Conservation (phyloP, 2,797 vertebrate genomes). For the Amblyopsis hoosieri region DNA sequence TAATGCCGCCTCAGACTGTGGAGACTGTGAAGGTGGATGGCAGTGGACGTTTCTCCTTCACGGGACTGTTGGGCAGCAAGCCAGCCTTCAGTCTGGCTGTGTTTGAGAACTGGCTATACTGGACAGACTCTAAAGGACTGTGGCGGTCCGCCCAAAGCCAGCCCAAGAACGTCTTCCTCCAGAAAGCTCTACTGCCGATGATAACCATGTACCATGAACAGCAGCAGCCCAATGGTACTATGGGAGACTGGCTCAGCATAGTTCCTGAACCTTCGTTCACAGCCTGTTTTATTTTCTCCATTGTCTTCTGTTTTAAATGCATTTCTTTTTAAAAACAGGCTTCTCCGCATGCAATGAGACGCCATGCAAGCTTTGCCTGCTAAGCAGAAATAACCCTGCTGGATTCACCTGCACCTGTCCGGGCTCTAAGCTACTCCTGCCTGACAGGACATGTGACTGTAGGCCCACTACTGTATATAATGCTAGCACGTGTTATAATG, state of each 20-base stretch:
- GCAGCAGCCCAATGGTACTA: constrained; percentile 82
- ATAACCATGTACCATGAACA: constrained; percentile 77
- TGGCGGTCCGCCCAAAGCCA: constrained; percentile 64
- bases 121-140: constrained; percentile 78
- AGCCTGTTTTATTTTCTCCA: neutral
- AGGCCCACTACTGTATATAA: constrained; percentile 41
- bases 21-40: constrained; percentile 85
- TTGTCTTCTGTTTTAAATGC: neutral
- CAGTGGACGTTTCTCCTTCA: constrained; percentile 77
- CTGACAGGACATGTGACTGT: constrained; percentile 82
- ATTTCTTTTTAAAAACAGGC: constrained; percentile 36
- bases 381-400: constrained; percentile 73
- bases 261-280: neutral
- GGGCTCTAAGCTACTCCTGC: constrained; percentile 75
- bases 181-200: constrained; percentile 63
- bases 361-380: constrained; percentile 83
- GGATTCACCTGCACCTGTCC: constrained; percentile 87
- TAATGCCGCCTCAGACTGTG: constrained; percentile 76
- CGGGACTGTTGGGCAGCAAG: constrained; percentile 66
- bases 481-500: neutral
- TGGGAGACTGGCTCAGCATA: neutral
- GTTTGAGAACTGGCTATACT: constrained; percentile 84
- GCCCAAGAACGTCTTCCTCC: constrained; percentile 64
- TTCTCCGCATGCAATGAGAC: constrained; percentile 72
- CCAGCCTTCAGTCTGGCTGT: constrained; percentile 69